Base-by-base conservation (phyloP, 2,888 invertebrate genomes). In the Campoletis raptor region DNA sequence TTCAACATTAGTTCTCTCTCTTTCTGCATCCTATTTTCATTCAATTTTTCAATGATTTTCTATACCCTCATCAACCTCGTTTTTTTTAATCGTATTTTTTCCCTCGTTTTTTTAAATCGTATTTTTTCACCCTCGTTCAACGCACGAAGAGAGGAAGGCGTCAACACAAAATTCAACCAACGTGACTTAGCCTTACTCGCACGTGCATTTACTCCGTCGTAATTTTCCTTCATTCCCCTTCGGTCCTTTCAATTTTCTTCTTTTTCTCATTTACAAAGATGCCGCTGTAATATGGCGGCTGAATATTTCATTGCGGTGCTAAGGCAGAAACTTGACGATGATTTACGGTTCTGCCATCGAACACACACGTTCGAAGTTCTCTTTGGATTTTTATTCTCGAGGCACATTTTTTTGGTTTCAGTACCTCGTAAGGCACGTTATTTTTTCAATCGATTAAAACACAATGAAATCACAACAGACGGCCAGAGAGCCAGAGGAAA, bases 121-220 rank as follows among this genome's bases (percentile, higher is more conserved):
- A 15, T 45, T 42, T 9, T 37, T 40, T 73, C 21, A 37, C 64
- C 61, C 66, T 15, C 8, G 15, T 30, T 67, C 86, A 57, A 73
- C 54, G 73, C 83, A 70, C 82, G 24, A 45, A 78, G 64, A 79
- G 30, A 52, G 69, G 66, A 79, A n/a, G 84, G 81, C 42, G 57
- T 88, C 84, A 85, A 87, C 82, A 87, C 85, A 86, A 89, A 90
- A 89, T 90, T 89, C 86, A 86, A 76, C 81, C 79, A 70, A 45
- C 76, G 70, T 85, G 76, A 80, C 82, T 67, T 37, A 7, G 36
- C 57, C 61, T 52, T 21, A 66, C 45, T 10, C 45, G 7, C n/a
- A 5, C n/a, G 42, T 21, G 24, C n/a, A n/a, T 45, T 52, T 70
- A 70, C 76, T 45, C 64, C 48, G 40, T 69, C 37, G 66, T 86